Base-by-base conservation (phyloP, 2,113 vertebrate species). In the Xerus inauris region DNA sequence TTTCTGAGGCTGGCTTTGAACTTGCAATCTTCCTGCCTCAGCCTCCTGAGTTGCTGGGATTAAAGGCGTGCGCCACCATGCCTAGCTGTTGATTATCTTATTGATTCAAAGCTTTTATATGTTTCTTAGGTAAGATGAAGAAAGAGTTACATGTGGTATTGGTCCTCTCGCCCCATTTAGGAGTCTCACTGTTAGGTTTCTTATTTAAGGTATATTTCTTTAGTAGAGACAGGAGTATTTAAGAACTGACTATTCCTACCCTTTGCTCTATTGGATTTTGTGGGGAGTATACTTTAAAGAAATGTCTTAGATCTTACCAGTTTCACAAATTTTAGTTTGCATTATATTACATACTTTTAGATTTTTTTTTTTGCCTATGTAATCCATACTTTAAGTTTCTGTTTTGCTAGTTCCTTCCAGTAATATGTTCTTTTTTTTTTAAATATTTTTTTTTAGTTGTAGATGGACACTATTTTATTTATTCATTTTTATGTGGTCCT, bases 341-440 rank as follows among this genome's bases (percentile, higher is more conserved):
- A 32, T 45, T 92, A 51, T 47, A 26, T 79, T 75, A 92, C 84
- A 42, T 82, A 69, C 22, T 35, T 90, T 75, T 59, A 62, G 40
- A n/a, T 45, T 75, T 91, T 95, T 91, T 94, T 67, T 83, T 65
- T 45, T 73, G 10, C 67, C 17, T 84, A n/a, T 1, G 24, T 81
- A 89, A 90, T 49, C 47, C 26, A 82, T 22, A 89, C 24, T 94
- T 89, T 77, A 79, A 84, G n/a, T n/a, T 19, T 79, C 92, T 54
- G 0, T 81, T 84, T 96, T 84, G 26, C 24, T 91, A 47, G 32
- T 86, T 89, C 14, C 10, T 90, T 93, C 6, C 8, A 64, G 30
- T 51, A 92, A 0, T 90, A 35, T 81, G 28, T 86, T 91, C 32
- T 35, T 89, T n/a, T n/a, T n/a, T n/a, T n/a, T n/a, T n/a, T n/a